Evolutionary conservation across 2,888 invertebrate species (phyloP).

Genomic region (Dastarcus helophoroides): DNA sequence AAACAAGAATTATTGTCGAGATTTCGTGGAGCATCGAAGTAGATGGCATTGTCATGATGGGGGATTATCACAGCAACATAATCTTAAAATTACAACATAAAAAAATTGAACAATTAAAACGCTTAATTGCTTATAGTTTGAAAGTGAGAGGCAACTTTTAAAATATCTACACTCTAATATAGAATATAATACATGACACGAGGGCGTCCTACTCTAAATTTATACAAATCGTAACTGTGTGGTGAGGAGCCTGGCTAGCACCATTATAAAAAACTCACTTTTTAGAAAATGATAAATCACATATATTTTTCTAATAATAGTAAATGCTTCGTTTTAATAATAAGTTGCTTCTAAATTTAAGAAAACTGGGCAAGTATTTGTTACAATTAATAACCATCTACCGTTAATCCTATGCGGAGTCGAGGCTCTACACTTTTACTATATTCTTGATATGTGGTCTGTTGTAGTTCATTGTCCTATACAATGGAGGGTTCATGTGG

Average conservation of each 20-base stretch:
- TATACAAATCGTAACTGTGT: too few species aligned
- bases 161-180: not conserved
- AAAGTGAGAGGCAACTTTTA: slow-evolving; percentile 12
- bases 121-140: slow-evolving; percentile 30
- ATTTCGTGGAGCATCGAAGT: too few species aligned
- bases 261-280: slow-evolving; percentile 17
- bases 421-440: slow-evolving; percentile 29
- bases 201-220: slow-evolving; percentile 23
- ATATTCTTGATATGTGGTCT: slow-evolving; percentile 33
- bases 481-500: slow-evolving; percentile 30
- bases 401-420: slow-evolving; percentile 25
- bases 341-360: slow-evolving; percentile 8
- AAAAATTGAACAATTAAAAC: slow-evolving; percentile 21
- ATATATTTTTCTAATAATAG: slow-evolving; percentile 21
- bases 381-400: slow-evolving; percentile 22
- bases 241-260: too few species aligned
- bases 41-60: slow-evolving; percentile 31
- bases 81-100: slow-evolving; percentile 20
- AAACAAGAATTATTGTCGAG: too few species aligned
- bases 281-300: slow-evolving; percentile 20
- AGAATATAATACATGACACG: slow-evolving; percentile 9
- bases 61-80: slow-evolving; percentile 31
- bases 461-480: slow-evolving; percentile 32
- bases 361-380: slow-evolving; percentile 7
- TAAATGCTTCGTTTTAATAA: slow-evolving; percentile 9